Base-by-base conservation (phyloP, 2,888 invertebrate genomes). In the Rosalia funebris region DNA sequence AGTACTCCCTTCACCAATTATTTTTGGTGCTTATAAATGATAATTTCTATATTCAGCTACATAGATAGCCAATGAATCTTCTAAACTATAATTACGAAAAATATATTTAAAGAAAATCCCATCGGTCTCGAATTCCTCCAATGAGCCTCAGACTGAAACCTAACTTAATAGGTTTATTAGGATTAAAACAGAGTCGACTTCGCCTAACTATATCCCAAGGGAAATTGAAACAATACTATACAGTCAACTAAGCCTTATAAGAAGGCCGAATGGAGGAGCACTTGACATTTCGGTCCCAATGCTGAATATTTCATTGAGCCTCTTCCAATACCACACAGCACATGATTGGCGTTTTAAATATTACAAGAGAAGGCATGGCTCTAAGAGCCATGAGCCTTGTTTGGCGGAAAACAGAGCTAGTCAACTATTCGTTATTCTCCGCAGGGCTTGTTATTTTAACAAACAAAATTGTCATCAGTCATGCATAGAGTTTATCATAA, bases 271-370 rank as follows among this genome's bases (percentile, higher is more conserved):
- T 32, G n/a, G 32, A 2, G 17, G 9, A 47, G 32, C 32, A 14
- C 47, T 34, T 34, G 36, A 47, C 36, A 34, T 34, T 16, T 34
- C 34, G n/a, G 17, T 16, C 36, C 32, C 34, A 47, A 34, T 17
- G 25, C 47, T 32, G 17, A 47, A 47, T 47, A 47, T 47, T 47
- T 47, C 36, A 47, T 31, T 15, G n/a, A 9, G 7, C 14, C 44
- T 31, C 31, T 45, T 45, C 45, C 14, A 14, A 44, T 20, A 31
- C 31, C 12, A 1, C 11, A 25, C 31, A 12, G 31, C 11, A 34
- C 17, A 53, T 53, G 53, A 53, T 41, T 41, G 32, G 53, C 5
- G 42, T 42, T 42, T 53, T 53, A 41, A 31, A 41, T 39, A 20
- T 31, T 42, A 42, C 10, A 37, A 1, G 10, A 4, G 7, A n/a